Percentiles rank a stretch among this genome's conserved stretches.
Conservation (phyloP, 30 jellyfish, hydroid and myxozoan genomes). For the Turritopsis dohrnii region DNA sequence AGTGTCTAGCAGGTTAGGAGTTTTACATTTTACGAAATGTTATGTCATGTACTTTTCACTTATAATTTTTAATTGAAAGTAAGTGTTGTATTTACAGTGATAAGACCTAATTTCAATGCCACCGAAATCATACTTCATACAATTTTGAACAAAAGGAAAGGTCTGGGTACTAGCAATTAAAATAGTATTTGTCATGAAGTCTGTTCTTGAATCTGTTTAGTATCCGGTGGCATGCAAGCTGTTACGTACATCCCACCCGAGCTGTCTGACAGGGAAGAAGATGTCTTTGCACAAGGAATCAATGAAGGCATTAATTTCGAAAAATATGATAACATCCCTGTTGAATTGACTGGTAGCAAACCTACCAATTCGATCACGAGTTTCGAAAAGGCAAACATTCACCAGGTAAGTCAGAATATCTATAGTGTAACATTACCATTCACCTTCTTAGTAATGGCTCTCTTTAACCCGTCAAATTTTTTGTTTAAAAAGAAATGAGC, state of each 20-base stretch:
- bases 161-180: background rate
- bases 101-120: too few relatives aligned
- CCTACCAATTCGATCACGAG: slow-evolving; percentile 46
- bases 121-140: too few relatives aligned
- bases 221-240: slow-evolving; percentile 18
- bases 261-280: slow-evolving; percentile 69
- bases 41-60: too few relatives aligned
- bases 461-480: too few relatives aligned
- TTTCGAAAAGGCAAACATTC: slow-evolving; percentile 66
- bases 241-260: slow-evolving; percentile 89
- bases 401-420: slow-evolving; percentile 13
- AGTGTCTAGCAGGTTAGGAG: too few relatives aligned
- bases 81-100: too few relatives aligned
- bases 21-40: too few relatives aligned
- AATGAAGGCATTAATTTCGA: slow-evolving; percentile 90
- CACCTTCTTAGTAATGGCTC: too few relatives aligned
- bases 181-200: background rate
- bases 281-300: slow-evolving; percentile 49
- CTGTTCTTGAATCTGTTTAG: background rate
- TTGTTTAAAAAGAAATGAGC: too few relatives aligned
- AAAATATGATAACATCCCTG: slow-evolving; percentile 71
- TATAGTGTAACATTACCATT: too few relatives aligned
- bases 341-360: slow-evolving; percentile 75
- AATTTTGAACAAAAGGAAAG: too few relatives aligned
- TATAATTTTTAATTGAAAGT: too few relatives aligned